A percentile compares a stretch with the other conserved stretches of the same genome.
Conservation (phyloP, 2,888 invertebrate genomes). For the Euclidia mi region DNA sequence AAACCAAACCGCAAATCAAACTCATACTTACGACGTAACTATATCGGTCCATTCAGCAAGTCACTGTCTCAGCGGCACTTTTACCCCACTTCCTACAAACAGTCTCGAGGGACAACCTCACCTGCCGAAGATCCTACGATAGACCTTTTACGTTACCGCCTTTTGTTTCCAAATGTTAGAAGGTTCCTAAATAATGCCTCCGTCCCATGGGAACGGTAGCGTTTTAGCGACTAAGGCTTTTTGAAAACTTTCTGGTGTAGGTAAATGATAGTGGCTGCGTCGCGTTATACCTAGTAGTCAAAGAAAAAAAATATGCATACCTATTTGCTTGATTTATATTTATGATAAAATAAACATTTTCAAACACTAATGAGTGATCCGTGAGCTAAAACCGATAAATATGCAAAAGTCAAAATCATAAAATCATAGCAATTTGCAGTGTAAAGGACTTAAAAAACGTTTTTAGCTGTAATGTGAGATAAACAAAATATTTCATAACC, state of each 20-base stretch:
- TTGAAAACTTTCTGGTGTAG: not conserved
- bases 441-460: too few species aligned
- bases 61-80: constrained; percentile 68
- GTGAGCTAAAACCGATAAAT: too few species aligned
- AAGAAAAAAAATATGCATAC: too few species aligned
- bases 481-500: too few species aligned
- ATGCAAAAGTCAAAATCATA: too few species aligned
- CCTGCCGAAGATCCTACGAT: constrained; percentile 77
- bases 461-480: too few species aligned
- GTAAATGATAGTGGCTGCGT: too few species aligned
- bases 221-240: constrained; percentile 17
- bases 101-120: constrained; percentile 74
- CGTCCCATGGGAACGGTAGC: constrained; percentile 23
- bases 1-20: not conserved
- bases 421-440: too few species aligned
- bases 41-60: constrained; percentile 65
- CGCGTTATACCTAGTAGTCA: too few species aligned
- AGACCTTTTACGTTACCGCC: constrained; percentile 79
- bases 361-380: too few species aligned
- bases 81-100: constrained; percentile 63
- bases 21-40: constrained; percentile 7
- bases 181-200: constrained; percentile 49
- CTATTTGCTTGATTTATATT: too few species aligned
- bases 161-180: constrained; percentile 67
- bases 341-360: too few species aligned